Percentiles rank a stretch among this genome's conserved stretches.
Evolutionary conservation across 2,888 invertebrate species (phyloP).

Genomic region (Leucozona laternaria): DNA sequence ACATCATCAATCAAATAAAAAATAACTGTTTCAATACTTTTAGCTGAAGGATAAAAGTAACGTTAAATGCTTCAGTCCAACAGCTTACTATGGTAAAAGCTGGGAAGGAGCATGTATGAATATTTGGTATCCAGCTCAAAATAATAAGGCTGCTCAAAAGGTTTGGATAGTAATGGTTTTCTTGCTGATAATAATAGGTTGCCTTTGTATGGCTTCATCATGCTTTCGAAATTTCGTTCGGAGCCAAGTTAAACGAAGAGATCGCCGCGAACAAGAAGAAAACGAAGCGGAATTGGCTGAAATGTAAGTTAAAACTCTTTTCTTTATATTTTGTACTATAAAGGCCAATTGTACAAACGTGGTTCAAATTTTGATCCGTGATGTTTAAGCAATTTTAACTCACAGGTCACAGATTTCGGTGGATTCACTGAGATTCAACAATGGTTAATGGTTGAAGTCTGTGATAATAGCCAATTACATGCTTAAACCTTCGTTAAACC

Average conservation of each 20-base stretch:
- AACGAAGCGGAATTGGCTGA: slow-evolving; percentile 83
- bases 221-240: slow-evolving; percentile 84
- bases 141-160: slow-evolving; percentile 83
- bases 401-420: too few species aligned
- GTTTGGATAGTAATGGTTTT: slow-evolving; percentile 86
- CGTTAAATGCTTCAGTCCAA: slow-evolving; percentile 88
- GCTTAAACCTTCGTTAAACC: too few species aligned
- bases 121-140: slow-evolving; percentile 85
- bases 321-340: too few species aligned
- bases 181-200: slow-evolving; percentile 82
- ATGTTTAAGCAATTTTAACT: too few species aligned
- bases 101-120: slow-evolving; percentile 89
- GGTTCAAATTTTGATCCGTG: too few species aligned
- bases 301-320: slow-evolving; percentile 79
- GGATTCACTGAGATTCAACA: too few species aligned
- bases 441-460: too few species aligned
- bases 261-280: slow-evolving; percentile 84
- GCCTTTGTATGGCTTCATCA: slow-evolving; percentile 77
- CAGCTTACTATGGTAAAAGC: slow-evolving; percentile 86
- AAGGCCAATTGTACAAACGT: too few species aligned
- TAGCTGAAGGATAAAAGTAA: slow-evolving; percentile 82
- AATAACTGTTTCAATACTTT: too few species aligned
- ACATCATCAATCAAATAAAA: neutral
- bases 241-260: slow-evolving; percentile 83
- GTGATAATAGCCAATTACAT: too few species aligned